These are phyloP conservation scores for Sciurus carolinensis DNA, from an alignment of 2,797 vertebrate genomes.

Conservation along the genomic window DNA sequence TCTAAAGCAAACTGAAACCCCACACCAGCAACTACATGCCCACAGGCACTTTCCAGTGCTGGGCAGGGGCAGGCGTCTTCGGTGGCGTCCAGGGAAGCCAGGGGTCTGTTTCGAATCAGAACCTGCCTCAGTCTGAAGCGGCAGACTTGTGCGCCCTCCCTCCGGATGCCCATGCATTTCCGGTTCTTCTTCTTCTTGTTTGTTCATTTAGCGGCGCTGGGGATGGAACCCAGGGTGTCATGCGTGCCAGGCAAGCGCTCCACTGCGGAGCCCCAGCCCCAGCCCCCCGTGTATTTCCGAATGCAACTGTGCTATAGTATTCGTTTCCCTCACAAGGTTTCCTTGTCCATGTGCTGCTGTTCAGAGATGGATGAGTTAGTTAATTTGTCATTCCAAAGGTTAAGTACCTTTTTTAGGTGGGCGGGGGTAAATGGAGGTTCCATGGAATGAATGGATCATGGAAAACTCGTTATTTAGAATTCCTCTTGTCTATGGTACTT, in stretches of 20 bases:
- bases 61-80: not conserved
- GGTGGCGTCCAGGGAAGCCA: not conserved
- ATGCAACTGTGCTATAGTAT: not conserved
- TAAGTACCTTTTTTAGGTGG: not conserved
- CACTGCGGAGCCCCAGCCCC: too few species aligned
- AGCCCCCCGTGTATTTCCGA: conserved; percentile 57
- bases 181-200: not conserved
- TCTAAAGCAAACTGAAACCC: conserved; percentile 12
- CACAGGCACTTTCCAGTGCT: not conserved
- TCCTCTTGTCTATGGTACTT: not conserved
- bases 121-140: conserved; percentile 65
- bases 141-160: conserved; percentile 21
- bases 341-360: not conserved
- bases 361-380: not conserved
- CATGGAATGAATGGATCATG: not conserved
- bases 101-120: conserved; percentile 75
- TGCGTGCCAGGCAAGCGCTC: too few species aligned
- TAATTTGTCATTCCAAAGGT: conserved; percentile 31
- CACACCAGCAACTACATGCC: not conserved
- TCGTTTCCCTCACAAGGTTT: not conserved
- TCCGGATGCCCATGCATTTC: conserved; percentile 58
- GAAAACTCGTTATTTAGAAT: not conserved
- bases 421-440: not conserved
- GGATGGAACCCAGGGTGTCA: too few species aligned
- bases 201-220: too few species aligned